These are phyloP conservation scores for Craseonycteris thonglongyai DNA, from an alignment of 2,113 vertebrate species.

Conservation along the genomic window DNA sequence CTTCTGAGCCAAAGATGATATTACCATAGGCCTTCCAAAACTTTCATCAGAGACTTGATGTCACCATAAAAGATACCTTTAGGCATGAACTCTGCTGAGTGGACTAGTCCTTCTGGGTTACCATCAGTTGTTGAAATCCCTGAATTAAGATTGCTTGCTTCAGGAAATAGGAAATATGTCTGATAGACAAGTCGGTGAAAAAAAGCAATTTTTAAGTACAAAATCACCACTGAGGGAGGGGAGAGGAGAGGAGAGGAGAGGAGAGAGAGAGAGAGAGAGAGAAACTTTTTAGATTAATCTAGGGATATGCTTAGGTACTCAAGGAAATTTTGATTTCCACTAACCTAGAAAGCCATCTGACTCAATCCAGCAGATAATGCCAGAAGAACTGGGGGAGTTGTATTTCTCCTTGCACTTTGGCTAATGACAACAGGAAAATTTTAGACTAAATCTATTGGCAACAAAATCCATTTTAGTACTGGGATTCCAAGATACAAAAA, in stretches of 20 bases:
- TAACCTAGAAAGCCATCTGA: conserved; percentile 89
- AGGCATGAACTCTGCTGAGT: background rate
- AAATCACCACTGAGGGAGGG: background rate
- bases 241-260: background rate
- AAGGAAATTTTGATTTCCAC: conserved; percentile 81
- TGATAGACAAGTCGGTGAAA: background rate
- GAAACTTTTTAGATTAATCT: background rate
- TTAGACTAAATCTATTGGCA: conserved; percentile 78
- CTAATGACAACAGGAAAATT: conserved; percentile 87
- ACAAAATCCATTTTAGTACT: conserved; percentile 62
- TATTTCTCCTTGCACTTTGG: conserved; percentile 72
- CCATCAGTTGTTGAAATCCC: background rate
- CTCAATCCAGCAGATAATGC: conserved; percentile 91
- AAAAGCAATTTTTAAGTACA: background rate
- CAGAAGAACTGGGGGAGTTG: conserved; percentile 84
- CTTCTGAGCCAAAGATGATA: background rate
- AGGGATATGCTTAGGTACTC: background rate
- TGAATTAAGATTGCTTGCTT: background rate
- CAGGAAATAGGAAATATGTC: background rate
- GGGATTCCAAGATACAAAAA: background rate
- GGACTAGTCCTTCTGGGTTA: background rate
- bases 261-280: background rate
- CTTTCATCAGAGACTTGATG: background rate
- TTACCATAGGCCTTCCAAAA: background rate
- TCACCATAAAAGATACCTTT: background rate